Base-by-base conservation (phyloP, 2,888 invertebrate genomes). In the Cheiracanthium punctorium region DNA sequence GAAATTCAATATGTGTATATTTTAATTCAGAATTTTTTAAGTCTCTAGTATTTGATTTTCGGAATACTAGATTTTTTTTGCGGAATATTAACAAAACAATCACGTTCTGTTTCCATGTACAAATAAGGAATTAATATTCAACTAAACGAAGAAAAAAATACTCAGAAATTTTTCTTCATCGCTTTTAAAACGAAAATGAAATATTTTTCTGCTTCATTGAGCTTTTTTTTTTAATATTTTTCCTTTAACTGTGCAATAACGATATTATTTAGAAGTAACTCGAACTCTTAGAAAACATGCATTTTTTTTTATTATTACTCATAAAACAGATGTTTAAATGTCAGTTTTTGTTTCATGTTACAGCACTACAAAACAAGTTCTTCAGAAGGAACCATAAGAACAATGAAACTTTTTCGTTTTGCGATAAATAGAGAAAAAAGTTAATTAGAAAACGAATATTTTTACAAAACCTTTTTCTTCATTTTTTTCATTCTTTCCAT, bases 381-480 rank as follows among this genome's bases (percentile, higher is more conserved):
- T 48, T n/a, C 30, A 67, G 14, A 29, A 32, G 67, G 30, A 29
- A 67, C 32, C 14, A 72, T 72, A 70, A 67, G 58, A 76, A 82
- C 32, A 43, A 32, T 41, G 30, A 67, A 77, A 70, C 67, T 84
- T 84, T 79, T 84, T 58, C 20, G 58, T 84, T 72, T n/a, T 52
- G 67, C 48, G 41, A 73, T 79, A 84, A 84, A 84, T 79, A 84
- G 41, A 20, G 67, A 30, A 67, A 80, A 86, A 86, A 80, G 80
- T 86, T 86, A 86, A 86, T 86, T 86, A 86, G 86, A 86, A 86
- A 80, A 86, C 80, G 86, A 86, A 86, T 80, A 86, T 86, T 86
- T 86, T 86, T 86, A 80, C 80, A 72, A 43, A 33, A 71, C 48
- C 71, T 77, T 82, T 65, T 37, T 71, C 71, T 67, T 41, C 67